phyloP scores from a whole-genome alignment of 2,888 invertebrate genomes.

The Yponomeuta cagnagella region DNA sequence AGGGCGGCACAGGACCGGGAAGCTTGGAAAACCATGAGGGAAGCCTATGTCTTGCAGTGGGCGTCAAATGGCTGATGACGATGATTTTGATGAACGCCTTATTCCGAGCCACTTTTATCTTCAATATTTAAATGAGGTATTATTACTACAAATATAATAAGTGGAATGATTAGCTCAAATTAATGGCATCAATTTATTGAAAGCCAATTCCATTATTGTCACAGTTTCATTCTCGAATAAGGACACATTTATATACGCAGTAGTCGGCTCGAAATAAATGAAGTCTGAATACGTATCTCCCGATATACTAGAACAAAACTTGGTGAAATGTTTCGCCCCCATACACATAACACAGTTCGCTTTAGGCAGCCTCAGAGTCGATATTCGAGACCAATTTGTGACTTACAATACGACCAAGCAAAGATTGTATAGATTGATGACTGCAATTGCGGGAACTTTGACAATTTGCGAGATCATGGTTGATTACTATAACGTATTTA shows the following conservation, averaged over 20 bases:
- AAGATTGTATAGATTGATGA: neutral
- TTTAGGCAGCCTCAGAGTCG: neutral
- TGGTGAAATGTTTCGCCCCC: neutral
- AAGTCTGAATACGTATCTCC: neutral
- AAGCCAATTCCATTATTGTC: neutral
- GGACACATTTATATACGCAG: neutral
- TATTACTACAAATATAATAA: neutral
- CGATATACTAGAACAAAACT: neutral
- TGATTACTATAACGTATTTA: neutral
- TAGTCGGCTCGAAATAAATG: neutral
- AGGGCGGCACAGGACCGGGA: too few relatives aligned
- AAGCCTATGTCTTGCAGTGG: too few relatives aligned
- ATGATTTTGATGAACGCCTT: too few relatives aligned
- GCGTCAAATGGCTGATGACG: too few relatives aligned
- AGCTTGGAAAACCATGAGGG: too few relatives aligned
- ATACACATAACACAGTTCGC: neutral
- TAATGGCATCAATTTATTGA: neutral
- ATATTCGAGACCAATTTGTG: neutral
- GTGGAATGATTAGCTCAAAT: neutral
- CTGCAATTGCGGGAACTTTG: neutral
- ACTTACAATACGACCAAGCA: neutral
- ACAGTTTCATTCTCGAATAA: neutral
- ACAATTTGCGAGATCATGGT: neutral
- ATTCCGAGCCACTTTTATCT: too few relatives aligned
- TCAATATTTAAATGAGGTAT: constrained; percentile 36